Evolutionary conservation across 2,888 invertebrate species (phyloP).

Genomic region (Drosophila kanekoi): DNA sequence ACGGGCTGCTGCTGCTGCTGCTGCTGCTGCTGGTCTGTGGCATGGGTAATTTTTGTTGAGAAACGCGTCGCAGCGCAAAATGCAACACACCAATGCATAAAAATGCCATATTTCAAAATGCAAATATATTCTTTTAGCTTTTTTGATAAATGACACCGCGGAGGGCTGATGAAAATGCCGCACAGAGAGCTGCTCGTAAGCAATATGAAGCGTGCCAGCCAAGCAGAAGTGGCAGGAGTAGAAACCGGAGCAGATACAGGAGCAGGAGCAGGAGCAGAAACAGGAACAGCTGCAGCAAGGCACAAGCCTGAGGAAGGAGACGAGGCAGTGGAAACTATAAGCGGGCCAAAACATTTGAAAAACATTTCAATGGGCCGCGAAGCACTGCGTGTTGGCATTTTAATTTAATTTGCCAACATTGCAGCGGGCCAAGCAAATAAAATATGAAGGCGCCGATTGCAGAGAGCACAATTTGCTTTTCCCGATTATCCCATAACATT

Average conservation of each 20-base stretch:
- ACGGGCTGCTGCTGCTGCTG: too few relatives aligned
- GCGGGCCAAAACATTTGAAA: constrained; percentile 41
- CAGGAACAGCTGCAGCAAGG: background rate
- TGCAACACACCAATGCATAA: constrained; percentile 81
- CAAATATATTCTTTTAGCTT: constrained; percentile 81
- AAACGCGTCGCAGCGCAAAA: constrained; percentile 52
- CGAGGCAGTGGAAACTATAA: constrained; percentile 21
- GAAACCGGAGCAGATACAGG: constrained; percentile 1
- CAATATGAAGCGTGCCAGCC: constrained; percentile 73
- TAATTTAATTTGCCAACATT: constrained; percentile 64
- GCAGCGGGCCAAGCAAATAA: background rate
- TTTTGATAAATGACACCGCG: constrained; percentile 81
- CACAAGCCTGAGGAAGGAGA: too few relatives aligned
- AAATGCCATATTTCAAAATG: constrained; percentile 80
- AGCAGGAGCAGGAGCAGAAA: constrained; percentile 21
- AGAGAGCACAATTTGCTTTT: too few relatives aligned
- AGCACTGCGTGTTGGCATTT: constrained; percentile 55
- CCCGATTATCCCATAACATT: too few relatives aligned
- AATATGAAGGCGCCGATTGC: too few relatives aligned
- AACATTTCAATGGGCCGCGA: constrained; percentile 23
- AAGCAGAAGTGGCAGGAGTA: constrained; percentile 27
- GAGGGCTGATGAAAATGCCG: constrained; percentile 75
- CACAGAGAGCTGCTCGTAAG: constrained; percentile 48
- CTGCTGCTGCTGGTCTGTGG: constrained; percentile 7
- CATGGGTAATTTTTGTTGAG: constrained; percentile 63